These are phyloP conservation scores for Barnardius zonarius DNA, from an alignment of 2,113 vertebrate genomes.

Conservation along the genomic window DNA sequence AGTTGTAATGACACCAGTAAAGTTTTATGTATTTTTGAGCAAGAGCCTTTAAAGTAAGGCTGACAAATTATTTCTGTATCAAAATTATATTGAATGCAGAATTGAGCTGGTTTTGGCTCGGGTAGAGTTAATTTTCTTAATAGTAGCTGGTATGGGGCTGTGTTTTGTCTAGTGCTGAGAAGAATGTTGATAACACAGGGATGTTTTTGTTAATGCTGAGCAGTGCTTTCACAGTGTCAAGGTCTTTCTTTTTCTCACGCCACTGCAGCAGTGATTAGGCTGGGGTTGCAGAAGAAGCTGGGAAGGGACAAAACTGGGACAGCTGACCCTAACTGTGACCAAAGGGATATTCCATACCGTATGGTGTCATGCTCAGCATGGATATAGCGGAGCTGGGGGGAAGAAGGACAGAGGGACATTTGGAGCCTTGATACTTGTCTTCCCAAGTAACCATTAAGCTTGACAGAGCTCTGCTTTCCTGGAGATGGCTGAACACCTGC, in stretches of 20 bases:
- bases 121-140: neutral
- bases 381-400: neutral
- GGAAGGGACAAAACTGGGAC: neutral
- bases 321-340: neutral
- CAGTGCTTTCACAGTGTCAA: neutral
- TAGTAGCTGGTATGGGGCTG: neutral
- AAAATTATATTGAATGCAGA: neutral
- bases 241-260: neutral
- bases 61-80: neutral
- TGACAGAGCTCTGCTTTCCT: neutral
- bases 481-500: neutral
- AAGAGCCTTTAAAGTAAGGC: neutral
- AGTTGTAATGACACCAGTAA: neutral
- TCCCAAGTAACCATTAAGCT: neutral
- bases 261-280: neutral
- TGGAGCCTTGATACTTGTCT: neutral
- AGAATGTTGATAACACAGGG: neutral
- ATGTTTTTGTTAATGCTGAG: neutral
- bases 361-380: neutral
- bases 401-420: neutral
- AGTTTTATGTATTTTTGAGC: neutral
- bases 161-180: neutral
- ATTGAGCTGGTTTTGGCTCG: neutral
- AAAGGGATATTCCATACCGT: neutral
- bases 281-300: neutral